Conservation (phyloP, 2,888 invertebrate genomes). For the Tuta absoluta region DNA sequence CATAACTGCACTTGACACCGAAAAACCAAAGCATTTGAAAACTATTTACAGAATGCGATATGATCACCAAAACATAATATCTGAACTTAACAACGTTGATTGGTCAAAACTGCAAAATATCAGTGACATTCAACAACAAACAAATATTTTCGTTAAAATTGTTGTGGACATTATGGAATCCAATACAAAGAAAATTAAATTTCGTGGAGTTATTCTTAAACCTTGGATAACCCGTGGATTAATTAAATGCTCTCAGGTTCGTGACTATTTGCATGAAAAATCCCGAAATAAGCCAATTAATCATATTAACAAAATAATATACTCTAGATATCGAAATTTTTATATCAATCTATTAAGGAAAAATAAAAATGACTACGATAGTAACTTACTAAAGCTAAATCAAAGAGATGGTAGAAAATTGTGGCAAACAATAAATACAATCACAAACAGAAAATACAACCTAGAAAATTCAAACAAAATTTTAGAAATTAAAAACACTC, state of each 20-base stretch:
- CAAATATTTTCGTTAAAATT: background rate
- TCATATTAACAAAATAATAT: background rate
- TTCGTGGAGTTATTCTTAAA: background rate
- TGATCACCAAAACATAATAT: background rate
- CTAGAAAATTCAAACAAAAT: background rate
- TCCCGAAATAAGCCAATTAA: background rate
- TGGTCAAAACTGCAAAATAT: background rate
- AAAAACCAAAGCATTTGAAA: background rate
- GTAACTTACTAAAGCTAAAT: background rate
- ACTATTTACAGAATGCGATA: background rate
- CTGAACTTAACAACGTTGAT: background rate
- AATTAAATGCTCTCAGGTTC: background rate
- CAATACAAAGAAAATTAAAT: background rate
- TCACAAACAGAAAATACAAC: background rate
- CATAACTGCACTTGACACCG: background rate
- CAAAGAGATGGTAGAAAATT: background rate
- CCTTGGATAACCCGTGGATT: slow-evolving; percentile 1
- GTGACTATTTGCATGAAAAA: background rate
- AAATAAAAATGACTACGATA: background rate
- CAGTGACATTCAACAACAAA: background rate
- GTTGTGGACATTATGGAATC: background rate
- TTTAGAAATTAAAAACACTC: background rate
- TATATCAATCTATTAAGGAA: background rate
- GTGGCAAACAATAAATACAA: background rate
- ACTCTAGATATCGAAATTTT: slow-evolving; percentile 2